Evolutionary conservation across 1,140 invertebrate genomes (phyloP), one percentile per base, ranked within the genome.

Genomic region (Akabosia matsudoensis): DNA sequence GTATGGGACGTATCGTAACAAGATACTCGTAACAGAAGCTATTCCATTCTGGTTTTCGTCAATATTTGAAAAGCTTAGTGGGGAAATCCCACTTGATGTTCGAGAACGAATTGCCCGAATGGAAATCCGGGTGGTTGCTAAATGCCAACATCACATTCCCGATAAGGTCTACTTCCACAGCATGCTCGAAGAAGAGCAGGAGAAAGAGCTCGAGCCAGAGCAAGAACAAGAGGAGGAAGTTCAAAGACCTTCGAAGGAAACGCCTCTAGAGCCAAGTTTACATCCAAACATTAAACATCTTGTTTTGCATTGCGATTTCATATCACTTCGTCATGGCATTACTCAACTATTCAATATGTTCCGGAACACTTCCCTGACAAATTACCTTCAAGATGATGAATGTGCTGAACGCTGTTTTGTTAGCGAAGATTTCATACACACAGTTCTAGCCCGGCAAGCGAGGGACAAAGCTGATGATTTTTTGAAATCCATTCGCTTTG

Each of bases 121-220:
- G n/a, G n/a, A n/a, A n/a, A n/a, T n/a, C n/a, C n/a, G n/a, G n/a
- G n/a, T n/a, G n/a, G n/a, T n/a, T n/a, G n/a, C n/a, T n/a, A n/a
- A n/a, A n/a, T n/a, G n/a, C 45, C 45, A 52, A n/a, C 13, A 52
- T 52, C 45, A 52, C 45, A 52, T 52, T n/a, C 45, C 45, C 13
- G n/a, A 52, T n/a, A 52, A 64, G 24, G 61, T 24, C 22, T 7
- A 24, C 22, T n/a, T n/a, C n/a, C n/a, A n/a, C n/a, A n/a, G n/a
- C n/a, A 37, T 70, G 30, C 33, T 79, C 18, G 80, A 81, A 26
- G 80, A 81, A 28, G 74, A 81, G 54, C 78, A 81, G 70, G 80
- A 81, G 52, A 18, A 76, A 4, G 80, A 81, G 70, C 30, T 81
- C 28, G 80, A 81, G 37, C 56, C 75, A 2, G 78, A 79, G 67